Evolutionary conservation across 2,888 invertebrate genomes (phyloP).

Genomic region (Spilosoma lubricipeda): DNA sequence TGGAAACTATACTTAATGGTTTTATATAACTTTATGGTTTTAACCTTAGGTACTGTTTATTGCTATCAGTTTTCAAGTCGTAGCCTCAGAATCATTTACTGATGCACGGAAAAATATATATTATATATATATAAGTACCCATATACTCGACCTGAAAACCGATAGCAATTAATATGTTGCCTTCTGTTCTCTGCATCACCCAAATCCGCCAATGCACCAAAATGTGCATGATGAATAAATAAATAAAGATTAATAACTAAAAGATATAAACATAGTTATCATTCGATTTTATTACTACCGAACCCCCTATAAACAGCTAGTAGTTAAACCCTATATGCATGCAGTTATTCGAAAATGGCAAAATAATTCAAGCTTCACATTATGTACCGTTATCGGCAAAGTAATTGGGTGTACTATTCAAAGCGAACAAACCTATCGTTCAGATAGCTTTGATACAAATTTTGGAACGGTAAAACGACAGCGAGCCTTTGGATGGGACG

Average conservation of each 20-base stretch:
- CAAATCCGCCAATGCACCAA: too few relatives aligned
- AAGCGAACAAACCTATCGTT: constrained; percentile 1
- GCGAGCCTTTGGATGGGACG: constrained; percentile 26
- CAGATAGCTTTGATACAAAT: constrained; percentile 8
- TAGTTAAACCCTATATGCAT: not conserved
- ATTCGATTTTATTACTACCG: too few relatives aligned
- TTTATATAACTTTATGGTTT: not conserved
- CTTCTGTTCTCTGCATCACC: too few relatives aligned
- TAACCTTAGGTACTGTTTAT: not conserved
- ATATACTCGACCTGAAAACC: too few relatives aligned
- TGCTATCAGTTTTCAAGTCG: too few relatives aligned
- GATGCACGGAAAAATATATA: too few relatives aligned
- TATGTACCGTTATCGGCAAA: not conserved
- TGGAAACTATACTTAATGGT: too few relatives aligned
- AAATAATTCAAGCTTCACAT: not conserved
- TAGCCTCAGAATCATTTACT: too few relatives aligned
- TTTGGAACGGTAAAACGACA: constrained; percentile 24
- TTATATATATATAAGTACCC: too few relatives aligned
- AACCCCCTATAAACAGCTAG: not conserved
- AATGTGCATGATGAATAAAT: too few relatives aligned
- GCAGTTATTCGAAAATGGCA: not conserved
- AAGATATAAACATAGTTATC: too few relatives aligned
- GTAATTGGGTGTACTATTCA: constrained; percentile 16
- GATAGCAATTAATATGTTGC: too few relatives aligned
- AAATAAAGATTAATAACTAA: not conserved